Conservation (phyloP, 2,888 invertebrate genomes). For the Diadegma fenestrale region DNA sequence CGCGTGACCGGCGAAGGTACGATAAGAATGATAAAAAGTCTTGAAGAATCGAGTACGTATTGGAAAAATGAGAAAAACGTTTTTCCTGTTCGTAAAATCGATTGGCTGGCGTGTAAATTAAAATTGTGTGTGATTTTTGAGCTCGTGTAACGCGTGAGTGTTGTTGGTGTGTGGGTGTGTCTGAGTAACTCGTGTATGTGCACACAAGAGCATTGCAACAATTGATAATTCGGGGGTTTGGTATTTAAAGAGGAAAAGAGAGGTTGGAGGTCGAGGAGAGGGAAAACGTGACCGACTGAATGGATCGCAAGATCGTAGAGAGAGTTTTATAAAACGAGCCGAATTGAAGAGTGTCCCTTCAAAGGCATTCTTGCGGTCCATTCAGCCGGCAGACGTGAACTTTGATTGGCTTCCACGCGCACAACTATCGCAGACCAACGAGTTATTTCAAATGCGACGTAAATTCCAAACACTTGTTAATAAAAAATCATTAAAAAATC, state of each 20-base stretch:
- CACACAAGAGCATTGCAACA: slow-evolving; percentile 40
- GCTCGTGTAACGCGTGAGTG: background rate
- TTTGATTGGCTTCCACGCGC: slow-evolving; percentile 83
- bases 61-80: background rate
- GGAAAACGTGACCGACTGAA: slow-evolving; percentile 74
- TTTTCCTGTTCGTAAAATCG: background rate
- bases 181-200: background rate
- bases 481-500: background rate
- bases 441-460: slow-evolving; percentile 81
- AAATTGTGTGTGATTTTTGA: background rate
- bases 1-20: too few species aligned
- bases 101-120: background rate
- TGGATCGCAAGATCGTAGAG: slow-evolving; percentile 76
- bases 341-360: background rate
- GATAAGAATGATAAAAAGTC: background rate
- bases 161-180: background rate
- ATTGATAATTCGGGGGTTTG: slow-evolving; percentile 61
- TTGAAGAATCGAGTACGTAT: background rate
- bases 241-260: slow-evolving; percentile 62
- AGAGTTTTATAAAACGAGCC: background rate
- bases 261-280: slow-evolving; percentile 45
- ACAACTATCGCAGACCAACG: slow-evolving; percentile 84
- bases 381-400: slow-evolving; percentile 76
- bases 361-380: slow-evolving; percentile 75
- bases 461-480: slow-evolving; percentile 5